Evolutionary conservation across 2,113 vertebrate genomes (phyloP).

Genomic region (Aegithalos caudatus): DNA sequence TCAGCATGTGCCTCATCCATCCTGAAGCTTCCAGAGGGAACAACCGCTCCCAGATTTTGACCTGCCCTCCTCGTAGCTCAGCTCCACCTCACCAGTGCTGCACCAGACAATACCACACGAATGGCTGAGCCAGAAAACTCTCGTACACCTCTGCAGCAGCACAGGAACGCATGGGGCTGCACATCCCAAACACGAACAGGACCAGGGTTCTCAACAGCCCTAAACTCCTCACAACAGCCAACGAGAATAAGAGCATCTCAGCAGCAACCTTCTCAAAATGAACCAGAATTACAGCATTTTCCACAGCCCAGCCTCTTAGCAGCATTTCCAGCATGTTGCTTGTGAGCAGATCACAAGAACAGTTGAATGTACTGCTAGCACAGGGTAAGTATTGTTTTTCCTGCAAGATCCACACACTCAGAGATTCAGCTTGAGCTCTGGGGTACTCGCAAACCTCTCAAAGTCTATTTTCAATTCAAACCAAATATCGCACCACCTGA

Average conservation of each 20-base stretch:
- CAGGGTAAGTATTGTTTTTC: background rate
- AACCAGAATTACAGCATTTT: background rate
- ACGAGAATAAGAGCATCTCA: background rate
- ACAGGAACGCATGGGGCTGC: fast-evolving
- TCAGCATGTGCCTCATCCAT: background rate
- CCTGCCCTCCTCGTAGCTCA: fast-evolving
- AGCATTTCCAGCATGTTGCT: background rate
- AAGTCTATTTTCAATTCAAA: background rate
- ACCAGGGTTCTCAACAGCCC: background rate
- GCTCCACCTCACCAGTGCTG: background rate
- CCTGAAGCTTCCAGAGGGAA: background rate
- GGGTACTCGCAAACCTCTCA: background rate
- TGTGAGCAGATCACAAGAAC: background rate
- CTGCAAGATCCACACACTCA: background rate
- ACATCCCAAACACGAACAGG: background rate
- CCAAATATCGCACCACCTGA: background rate
- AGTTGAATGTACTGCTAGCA: fast-evolving
- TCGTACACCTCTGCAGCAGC: background rate
- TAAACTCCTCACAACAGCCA: background rate
- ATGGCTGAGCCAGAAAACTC: fast-evolving
- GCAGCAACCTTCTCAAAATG: background rate
- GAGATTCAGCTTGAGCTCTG: background rate
- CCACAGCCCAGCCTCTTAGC: background rate
- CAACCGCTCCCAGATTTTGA: background rate
- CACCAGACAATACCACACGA: fast-evolving